Conservation (phyloP, 2,888 invertebrate species). For the Cryptus viduatorius region DNA sequence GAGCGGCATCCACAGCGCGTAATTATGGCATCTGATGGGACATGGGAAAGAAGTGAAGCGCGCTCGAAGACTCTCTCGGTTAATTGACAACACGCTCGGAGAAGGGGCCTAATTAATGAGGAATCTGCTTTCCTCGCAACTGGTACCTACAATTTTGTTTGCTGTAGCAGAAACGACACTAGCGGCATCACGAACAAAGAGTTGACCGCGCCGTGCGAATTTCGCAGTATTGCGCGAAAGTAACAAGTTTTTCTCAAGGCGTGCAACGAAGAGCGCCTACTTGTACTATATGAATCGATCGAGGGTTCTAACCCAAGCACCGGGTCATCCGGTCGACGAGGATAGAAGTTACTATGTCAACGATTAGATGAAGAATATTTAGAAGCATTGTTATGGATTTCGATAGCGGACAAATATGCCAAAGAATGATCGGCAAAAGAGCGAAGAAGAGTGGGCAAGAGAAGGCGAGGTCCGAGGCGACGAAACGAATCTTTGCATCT, state of each 20-base stretch:
- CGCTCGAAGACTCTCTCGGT: slow-evolving; percentile 50
- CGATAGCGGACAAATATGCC: slow-evolving; percentile 15
- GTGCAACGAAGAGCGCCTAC: slow-evolving; percentile 1
- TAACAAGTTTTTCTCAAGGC: slow-evolving; percentile 5
- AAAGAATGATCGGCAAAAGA: slow-evolving; percentile 66
- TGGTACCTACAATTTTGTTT: slow-evolving; percentile 20
- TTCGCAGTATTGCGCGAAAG: slow-evolving; percentile 50
- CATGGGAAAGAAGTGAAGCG: slow-evolving; percentile 61
- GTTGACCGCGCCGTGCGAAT: slow-evolving; percentile 26
- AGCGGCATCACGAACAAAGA: slow-evolving; percentile 30
- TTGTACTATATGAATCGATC: slow-evolving; percentile 51
- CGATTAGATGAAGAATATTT: slow-evolving; percentile 64
- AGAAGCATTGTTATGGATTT: slow-evolving; percentile 36
- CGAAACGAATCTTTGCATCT: slow-evolving; percentile 61
- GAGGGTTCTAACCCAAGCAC: slow-evolving; percentile 31
- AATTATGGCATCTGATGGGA: slow-evolving; percentile 55
- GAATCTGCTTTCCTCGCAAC: slow-evolving; percentile 46
- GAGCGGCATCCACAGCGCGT: slow-evolving; percentile 25
- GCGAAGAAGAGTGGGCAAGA: slow-evolving; percentile 69
- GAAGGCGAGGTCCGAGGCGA: slow-evolving; percentile 47
- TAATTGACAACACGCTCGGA: slow-evolving; percentile 62
- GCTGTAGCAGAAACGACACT: slow-evolving; percentile 3
- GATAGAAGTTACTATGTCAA: slow-evolving; percentile 71
- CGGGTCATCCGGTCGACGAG: slow-evolving; percentile 58
- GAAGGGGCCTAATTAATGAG: slow-evolving; percentile 60